Conservation (phyloP, 2,113 vertebrate species). For the Vombatus ursinus region DNA sequence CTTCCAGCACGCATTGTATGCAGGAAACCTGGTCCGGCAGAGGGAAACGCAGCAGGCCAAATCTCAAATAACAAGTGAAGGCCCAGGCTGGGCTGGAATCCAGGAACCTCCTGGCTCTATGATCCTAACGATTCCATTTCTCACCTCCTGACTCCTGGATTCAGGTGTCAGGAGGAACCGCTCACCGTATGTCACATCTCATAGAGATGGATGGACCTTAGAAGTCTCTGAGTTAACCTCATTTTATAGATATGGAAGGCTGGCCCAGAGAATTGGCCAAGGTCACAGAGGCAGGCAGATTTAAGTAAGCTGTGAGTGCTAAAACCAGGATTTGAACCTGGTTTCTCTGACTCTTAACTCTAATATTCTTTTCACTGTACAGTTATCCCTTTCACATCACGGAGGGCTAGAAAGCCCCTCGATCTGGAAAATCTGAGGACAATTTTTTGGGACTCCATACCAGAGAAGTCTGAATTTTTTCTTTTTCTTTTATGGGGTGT, state of each 20-base stretch:
- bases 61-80: not conserved
- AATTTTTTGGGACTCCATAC: not conserved
- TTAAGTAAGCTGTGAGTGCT: no score
- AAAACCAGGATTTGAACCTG: not conserved
- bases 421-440: not conserved
- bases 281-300: no score
- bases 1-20: not conserved
- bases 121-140: not conserved
- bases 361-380: not conserved
- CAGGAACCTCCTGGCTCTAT: not conserved
- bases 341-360: not conserved
- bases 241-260: not conserved
- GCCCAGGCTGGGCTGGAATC: not conserved
- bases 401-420: not conserved
- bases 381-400: not conserved
- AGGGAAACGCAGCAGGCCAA: not conserved
- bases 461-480: no score
- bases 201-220: not conserved
- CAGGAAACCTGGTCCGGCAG: not conserved
- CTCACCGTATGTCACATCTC: not conserved
- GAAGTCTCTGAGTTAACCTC: not conserved
- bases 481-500: no score
- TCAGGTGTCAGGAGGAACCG: not conserved
- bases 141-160: not conserved
- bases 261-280: no score